Evolutionary conservation across 2,888 invertebrate species (phyloP), one percentile per base, ranked within the genome.

Genomic region (Aporophyla nigra): DNA sequence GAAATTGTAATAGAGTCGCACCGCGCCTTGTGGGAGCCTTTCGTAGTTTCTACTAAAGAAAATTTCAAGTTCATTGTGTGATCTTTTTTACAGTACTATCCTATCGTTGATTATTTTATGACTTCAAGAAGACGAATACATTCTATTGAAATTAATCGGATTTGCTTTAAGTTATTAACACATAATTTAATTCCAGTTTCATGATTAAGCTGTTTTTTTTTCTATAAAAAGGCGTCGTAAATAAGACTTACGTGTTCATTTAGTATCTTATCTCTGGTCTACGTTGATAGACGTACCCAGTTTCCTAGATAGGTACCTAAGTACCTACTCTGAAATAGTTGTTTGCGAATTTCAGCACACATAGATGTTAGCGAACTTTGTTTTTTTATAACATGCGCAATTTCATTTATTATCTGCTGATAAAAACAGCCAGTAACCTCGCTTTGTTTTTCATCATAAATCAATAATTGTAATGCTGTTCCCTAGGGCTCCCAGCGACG

Each of bases 341-440:
- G 80, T 84, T 84, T 67, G 12, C 43, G 51, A 79, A 61, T 69
- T 81, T 66, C 19, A 53, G 21, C 46, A n/a, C 33, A 33, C 16
- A n/a, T 21, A 33, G 53, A 68, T 49, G 16, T 69, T 62, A 53
- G 24, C 49, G 10, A 43, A 27, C 27, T 27, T 56, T 62, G 69
- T 84, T 84, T 70, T 84, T 51, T 49, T 73, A 70, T 71, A 71
- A 81, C 75, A 85, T 81, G 85, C 82, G 82, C 59, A 74, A 85
- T 74, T 82, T 73, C 46, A 71, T 71, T 59, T 75, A 86, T 69
- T 85, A 90, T 80, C 89, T 89, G 83, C 87, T 74, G 53, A 54
- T 49, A 70, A 80, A 65, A 74, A 59, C 40, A 62, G 12, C 40
- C 16, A 27, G 54, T 51, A 67, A 53, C 56, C 82, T 85, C 49